These are phyloP conservation scores for Oryzias celebensis DNA, from an alignment of 2,113 vertebrate species.

Conservation along the genomic window DNA sequence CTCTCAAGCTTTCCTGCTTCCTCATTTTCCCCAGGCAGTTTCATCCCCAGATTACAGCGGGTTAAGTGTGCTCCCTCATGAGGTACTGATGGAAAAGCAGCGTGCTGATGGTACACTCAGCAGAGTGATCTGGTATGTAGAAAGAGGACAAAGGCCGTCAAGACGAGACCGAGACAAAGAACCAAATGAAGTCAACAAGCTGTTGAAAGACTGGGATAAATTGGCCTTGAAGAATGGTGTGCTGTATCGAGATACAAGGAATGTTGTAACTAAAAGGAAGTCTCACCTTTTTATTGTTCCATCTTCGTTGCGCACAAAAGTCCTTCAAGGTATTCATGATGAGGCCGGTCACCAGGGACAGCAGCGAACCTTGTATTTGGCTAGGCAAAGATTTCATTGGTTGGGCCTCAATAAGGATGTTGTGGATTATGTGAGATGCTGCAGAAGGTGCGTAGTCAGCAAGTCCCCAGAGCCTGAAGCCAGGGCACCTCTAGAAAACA, in stretches of 20 bases:
- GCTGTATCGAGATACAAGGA: background rate
- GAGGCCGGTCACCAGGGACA: too few relatives aligned
- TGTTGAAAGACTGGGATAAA: background rate
- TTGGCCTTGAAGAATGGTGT: background rate
- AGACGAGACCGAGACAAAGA: background rate
- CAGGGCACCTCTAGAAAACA: background rate
- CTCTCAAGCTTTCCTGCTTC: background rate
- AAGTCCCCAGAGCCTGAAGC: conserved; percentile 8
- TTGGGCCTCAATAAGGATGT: too few relatives aligned
- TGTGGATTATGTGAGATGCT: too few relatives aligned
- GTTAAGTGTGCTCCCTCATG: too few relatives aligned
- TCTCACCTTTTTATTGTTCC: background rate
- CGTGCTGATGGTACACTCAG: background rate
- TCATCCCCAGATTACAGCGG: background rate
- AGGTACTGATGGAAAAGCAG: background rate
- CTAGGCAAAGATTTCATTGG: too few relatives aligned
- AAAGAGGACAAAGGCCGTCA: conserved; percentile 1
- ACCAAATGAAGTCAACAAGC: background rate
- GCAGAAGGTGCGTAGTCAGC: too few relatives aligned
- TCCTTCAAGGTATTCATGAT: background rate
- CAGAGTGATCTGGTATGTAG: background rate
- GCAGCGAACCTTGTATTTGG: too few relatives aligned
- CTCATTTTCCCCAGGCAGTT: background rate
- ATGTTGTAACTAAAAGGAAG: background rate
- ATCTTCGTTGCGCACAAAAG: background rate